Evolutionary conservation across 2,113 vertebrate species (phyloP), one percentile per base, ranked within the genome.

Genomic region (Condylura cristata): DNA sequence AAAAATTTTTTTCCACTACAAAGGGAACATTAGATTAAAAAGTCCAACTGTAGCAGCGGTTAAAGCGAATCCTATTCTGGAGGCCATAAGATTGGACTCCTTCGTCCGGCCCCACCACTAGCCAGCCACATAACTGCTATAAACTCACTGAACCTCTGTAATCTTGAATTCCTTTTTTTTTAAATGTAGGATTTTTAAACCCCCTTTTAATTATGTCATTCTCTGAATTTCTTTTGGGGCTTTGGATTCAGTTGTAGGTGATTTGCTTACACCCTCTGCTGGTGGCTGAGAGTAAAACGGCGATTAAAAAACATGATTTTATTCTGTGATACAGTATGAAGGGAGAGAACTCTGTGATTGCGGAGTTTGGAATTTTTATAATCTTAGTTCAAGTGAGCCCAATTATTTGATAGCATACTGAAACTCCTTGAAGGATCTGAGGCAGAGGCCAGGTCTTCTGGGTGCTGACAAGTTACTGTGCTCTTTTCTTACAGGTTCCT

Each of bases 221-320:
- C 60, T 70, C 28, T 24, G 39, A 13, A 41, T 79, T 61, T 56
- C 16, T 58, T 78, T 71, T 41, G 3, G 28, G 39, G 28, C 30
- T 90, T 71, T 72, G 34, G 32, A 78, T 30, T 56, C 22, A 4
- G 24, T 51, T 46, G 30, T 2, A 68, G 16, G 30, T 88, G 56
- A 84, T 53, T 51, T 88, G n/a, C 91, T 46, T 79, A 30, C 87
- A 76, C 82, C 68, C 75, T 88, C 87, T 96, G 58, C 71, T 93
- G 87, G 83, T 65, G 20, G 41, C 39, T 70, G 60, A 48, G 32
- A 89, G 58, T 37, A 85, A 70, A 80, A 56, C n/a, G 70, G 44
- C 26, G 41, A 79, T 56, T 70, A 65, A 80, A 79, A 83, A 84
- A 41, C 12, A 17, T 46, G 26, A 39, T 53, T 70, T 70, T 34